Conservation (phyloP, 2,113 vertebrate species). For the Dipodomys merriami region DNA sequence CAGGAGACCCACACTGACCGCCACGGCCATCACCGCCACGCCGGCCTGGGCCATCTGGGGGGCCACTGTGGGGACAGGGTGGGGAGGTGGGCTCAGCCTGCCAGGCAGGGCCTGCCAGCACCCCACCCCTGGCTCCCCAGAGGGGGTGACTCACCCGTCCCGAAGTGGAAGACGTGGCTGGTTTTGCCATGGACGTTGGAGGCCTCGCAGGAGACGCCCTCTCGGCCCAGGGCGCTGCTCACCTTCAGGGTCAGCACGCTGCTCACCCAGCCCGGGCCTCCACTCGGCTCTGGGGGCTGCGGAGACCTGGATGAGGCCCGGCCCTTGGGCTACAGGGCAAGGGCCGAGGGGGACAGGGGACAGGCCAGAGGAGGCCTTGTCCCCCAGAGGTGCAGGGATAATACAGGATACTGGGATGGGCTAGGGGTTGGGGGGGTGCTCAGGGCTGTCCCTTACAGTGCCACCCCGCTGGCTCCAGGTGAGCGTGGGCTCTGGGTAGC, state of each 20-base stretch:
- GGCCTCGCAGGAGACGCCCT: constrained; percentile 87
- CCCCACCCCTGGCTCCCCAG: rapidly evolving
- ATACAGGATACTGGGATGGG: rapidly evolving
- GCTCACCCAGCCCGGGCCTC: constrained; percentile 80
- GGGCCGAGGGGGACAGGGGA: neutral
- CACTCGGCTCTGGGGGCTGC: constrained; percentile 50
- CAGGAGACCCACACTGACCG: constrained; percentile 92
- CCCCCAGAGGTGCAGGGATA: no score
- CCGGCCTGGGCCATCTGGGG: constrained; percentile 87
- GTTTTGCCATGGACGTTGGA: constrained; percentile 83
- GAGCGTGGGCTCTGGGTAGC: constrained; percentile 85
- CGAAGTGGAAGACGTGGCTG: constrained; percentile 78
- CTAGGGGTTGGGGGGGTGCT: neutral
- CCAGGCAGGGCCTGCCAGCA: rapidly evolving
- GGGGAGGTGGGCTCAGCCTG: neutral
- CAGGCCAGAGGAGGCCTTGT: neutral
- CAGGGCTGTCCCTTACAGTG: constrained; percentile 71
- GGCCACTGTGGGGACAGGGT: constrained; percentile 80
- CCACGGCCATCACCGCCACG: constrained; percentile 91
- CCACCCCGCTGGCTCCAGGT: constrained; percentile 83
- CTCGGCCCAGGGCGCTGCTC: constrained; percentile 83
- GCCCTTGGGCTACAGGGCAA: neutral
- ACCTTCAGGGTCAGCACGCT: constrained; percentile 87
- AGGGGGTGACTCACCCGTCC: neutral
- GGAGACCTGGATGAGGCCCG: neutral